Base-by-base conservation (phyloP, 2,113 vertebrate genomes). In the Rhipidura dahli region DNA sequence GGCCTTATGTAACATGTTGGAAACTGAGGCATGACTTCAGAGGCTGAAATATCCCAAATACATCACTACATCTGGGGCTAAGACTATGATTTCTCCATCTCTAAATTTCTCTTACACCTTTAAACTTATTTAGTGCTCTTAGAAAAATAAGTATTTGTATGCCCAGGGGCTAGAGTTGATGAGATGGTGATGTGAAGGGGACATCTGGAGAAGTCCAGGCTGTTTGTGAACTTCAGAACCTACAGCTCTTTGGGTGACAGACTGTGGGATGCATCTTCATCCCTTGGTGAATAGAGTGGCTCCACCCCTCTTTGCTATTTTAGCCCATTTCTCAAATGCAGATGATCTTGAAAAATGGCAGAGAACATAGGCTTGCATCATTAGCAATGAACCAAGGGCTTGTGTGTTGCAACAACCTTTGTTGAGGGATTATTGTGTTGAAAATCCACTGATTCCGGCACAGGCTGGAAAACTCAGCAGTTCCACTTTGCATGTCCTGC, bases 361-460 rank as follows among this genome's bases (percentile, higher is more conserved):
- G 68, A 87, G 57, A 45, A 22, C 53, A 49, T 18, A 61, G n/a
- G 35, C 30, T 87, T 95, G 47, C 78, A 71, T 94, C 53, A 79
- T 76, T 87, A 94, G 64, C 72, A 87, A 6, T 57, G 86, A 91
- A 83, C 79, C 89, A 75, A 76, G 60, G 71, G n/a, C 54, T 69
- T 83, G 66, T 87, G 83, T 94, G 87, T 93, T 90, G 85, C 63
- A 95, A 81, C 49, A 69, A 15, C 57, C 76, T 93, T 87, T 93
- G 65, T 45, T 93, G 87, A 65, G 70, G 89, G 69, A 87, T 94
- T 75, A 72, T 77, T 79, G 64, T 90, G 69, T 91, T 94, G 76
- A 90, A 95, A 95, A 79, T 84, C 45, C 69, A 37, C 47, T 77
- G 90, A 89, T 87, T 83, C 64, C 96, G 90, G 94, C 96, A 69